These are phyloP conservation scores for Drosophila differens DNA, from an alignment of 2,888 invertebrate species.

Conservation along the genomic window DNA sequence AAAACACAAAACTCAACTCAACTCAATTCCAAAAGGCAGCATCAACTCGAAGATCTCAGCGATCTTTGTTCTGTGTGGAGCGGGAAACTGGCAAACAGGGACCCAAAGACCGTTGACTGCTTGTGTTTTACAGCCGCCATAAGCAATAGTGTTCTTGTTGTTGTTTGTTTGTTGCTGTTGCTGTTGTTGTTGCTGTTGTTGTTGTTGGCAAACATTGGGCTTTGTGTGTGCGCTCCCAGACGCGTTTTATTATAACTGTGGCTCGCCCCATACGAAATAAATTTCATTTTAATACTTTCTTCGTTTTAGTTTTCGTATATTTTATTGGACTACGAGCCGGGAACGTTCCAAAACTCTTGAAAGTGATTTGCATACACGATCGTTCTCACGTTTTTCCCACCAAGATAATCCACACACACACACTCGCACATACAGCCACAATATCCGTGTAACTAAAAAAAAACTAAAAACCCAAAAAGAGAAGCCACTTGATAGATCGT, in stretches of 20 bases:
- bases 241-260: conserved; percentile 77
- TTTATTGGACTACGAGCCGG: conserved; percentile 54
- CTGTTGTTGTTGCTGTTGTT: conserved; percentile 47
- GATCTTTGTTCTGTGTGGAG: conserved; percentile 52
- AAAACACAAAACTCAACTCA: conserved; percentile 76
- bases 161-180: conserved; percentile 51
- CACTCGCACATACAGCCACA: conserved; percentile 12
- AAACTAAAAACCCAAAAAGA: conserved; percentile 1
- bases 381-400: conserved; percentile 79
- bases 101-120: conserved; percentile 59
- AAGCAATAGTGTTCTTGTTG: conserved; percentile 42
- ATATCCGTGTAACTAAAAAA: conserved; percentile 14
- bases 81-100: conserved; percentile 35
- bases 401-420: conserved; percentile 65
- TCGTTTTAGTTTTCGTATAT: conserved; percentile 79
- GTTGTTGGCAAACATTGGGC: conserved; percentile 77
- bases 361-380: conserved; percentile 78
- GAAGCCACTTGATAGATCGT: conserved; percentile 68
- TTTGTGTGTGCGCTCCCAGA: conserved; percentile 78
- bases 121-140: conserved; percentile 70
- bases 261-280: conserved; percentile 72
- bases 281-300: conserved; percentile 81
- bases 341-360: conserved; percentile 45
- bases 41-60: conserved; percentile 42
- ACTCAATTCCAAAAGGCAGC: conserved; percentile 35